Conservation (phyloP, 2,888 invertebrate species). For the Hemaris fuciformis region DNA sequence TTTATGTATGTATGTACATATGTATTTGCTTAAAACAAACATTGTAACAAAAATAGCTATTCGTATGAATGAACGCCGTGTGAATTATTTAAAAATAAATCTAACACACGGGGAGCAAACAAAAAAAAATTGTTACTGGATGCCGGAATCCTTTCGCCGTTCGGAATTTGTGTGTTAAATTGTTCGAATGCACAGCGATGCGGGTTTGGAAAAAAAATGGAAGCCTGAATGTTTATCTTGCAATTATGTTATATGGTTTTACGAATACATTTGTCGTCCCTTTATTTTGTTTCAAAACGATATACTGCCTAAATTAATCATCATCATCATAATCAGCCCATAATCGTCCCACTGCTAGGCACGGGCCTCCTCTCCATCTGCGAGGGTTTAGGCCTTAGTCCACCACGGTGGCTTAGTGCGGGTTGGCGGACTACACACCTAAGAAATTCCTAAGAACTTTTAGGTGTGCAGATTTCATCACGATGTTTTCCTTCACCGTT, state of each 20-base stretch:
- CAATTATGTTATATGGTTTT: neutral
- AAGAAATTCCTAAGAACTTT: too few species aligned
- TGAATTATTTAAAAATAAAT: neutral
- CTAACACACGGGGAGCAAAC: neutral
- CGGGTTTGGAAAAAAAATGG: neutral
- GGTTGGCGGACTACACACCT: too few species aligned
- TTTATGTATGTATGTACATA: too few species aligned
- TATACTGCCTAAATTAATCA: too few species aligned
- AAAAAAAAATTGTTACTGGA: neutral
- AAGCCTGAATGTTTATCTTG: neutral
- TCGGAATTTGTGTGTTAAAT: conserved; percentile 5
- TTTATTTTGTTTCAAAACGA: neutral
- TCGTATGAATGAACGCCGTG: neutral
- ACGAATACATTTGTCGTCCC: neutral
- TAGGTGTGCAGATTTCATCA: too few species aligned
- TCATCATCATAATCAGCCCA: too few species aligned
- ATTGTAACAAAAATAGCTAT: neutral
- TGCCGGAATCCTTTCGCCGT: neutral
- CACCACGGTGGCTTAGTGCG: too few species aligned
- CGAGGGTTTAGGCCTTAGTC: too few species aligned
- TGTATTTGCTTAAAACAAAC: neutral
- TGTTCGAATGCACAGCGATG: conserved; percentile 1
- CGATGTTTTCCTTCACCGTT: too few species aligned
- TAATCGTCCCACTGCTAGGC: too few species aligned
- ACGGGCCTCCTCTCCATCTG: too few species aligned